Percentiles rank a stretch among this genome's conserved stretches.
Evolutionary conservation across 2,113 vertebrate genomes (phyloP).

Genomic region (Charadrius vociferus): DNA sequence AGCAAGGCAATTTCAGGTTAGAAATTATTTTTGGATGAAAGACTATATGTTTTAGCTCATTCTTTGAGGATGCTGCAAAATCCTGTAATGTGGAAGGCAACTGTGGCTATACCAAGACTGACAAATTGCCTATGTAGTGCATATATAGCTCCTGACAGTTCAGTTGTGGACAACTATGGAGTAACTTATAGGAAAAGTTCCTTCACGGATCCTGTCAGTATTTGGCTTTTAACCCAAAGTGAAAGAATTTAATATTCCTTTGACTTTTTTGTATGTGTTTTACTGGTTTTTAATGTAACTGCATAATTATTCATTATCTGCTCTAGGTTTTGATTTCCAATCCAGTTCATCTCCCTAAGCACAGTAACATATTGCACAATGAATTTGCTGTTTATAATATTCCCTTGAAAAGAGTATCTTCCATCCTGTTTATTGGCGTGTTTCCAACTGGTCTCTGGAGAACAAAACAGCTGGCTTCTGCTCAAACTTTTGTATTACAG

Average conservation of each 20-base stretch:
- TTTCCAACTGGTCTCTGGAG: background rate
- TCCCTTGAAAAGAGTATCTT: conserved; percentile 19
- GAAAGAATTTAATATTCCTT: background rate
- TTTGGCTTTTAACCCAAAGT: background rate
- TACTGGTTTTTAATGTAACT: background rate
- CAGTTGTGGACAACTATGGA: background rate
- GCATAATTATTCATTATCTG: background rate
- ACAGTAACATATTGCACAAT: background rate
- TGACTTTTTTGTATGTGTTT: background rate
- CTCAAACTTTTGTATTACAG: conserved; percentile 4
- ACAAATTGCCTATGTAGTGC: background rate
- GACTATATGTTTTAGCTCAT: background rate
- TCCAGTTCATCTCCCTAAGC: background rate
- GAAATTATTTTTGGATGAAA: background rate
- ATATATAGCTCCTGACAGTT: background rate
- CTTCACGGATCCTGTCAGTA: background rate
- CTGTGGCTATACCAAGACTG: background rate
- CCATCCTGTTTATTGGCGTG: conserved; percentile 28
- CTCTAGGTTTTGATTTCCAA: background rate
- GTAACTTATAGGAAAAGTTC: background rate
- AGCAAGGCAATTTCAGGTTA: background rate
- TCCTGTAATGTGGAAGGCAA: background rate
- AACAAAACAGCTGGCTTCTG: conserved; percentile 10
- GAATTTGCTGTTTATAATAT: conserved; percentile 52
- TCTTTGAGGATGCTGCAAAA: background rate